Evolutionary conservation across 2,797 vertebrate genomes (phyloP).

Genomic region (Malurus leucopterus): DNA sequence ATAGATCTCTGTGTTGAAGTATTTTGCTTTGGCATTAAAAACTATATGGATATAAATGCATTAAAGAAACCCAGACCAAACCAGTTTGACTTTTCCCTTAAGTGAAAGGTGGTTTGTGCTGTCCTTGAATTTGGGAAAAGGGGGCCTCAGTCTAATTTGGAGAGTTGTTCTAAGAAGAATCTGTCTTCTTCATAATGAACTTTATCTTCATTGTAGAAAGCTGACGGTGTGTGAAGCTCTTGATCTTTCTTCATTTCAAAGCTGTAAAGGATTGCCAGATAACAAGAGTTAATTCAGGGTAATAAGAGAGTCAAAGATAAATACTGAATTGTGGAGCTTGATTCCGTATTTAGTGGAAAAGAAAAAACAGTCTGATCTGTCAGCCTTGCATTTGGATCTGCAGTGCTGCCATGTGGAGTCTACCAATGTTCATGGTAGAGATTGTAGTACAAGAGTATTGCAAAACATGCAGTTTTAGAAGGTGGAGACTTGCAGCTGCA

Average conservation of each 20-base stretch:
- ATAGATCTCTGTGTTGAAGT: neutral
- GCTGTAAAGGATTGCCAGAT: constrained; percentile 12
- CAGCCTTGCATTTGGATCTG: neutral
- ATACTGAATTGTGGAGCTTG: neutral
- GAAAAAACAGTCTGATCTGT: neutral
- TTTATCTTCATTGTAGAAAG: constrained; percentile 3
- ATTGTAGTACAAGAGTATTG: neutral
- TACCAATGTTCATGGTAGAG: neutral
- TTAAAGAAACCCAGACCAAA: constrained; percentile 19
- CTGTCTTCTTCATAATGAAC: constrained; percentile 2
- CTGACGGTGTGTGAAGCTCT: constrained; percentile 15
- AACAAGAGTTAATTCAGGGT: constrained; percentile 13
- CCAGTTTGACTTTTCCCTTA: constrained; percentile 6
- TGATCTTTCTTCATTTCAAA: constrained; percentile 23
- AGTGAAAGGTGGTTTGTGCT: constrained; percentile 1
- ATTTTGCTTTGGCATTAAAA: constrained; percentile 24
- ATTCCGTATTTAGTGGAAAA: neutral
- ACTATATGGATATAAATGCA: neutral
- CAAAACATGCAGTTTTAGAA: neutral
- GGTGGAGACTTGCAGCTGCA: neutral
- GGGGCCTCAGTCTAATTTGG: neutral
- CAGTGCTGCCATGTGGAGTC: neutral
- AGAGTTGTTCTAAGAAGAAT: neutral
- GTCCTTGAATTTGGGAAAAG: neutral
- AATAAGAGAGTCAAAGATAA: neutral